Base-by-base conservation (phyloP, 92 coral and sea anemone genomes). In the Porites cylindrica region DNA sequence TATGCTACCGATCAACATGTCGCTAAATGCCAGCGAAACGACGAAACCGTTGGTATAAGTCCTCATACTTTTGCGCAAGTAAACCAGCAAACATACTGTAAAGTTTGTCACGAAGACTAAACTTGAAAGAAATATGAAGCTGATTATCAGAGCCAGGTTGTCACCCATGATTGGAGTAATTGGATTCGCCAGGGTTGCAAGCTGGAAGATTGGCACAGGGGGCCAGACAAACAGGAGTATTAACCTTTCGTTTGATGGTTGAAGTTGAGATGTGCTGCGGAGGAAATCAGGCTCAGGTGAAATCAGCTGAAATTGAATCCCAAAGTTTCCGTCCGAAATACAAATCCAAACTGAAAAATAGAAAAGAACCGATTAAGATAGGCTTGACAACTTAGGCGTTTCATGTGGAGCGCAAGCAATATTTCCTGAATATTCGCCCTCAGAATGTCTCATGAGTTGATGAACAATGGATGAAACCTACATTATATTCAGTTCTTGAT, bases 21-120 rank as follows among this genome's bases (percentile, higher is more conserved):
- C 92, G 62, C 89, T 77, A 52, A 88, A 77, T 47, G 92, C 92
- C 14, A 88, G 84, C 47, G 92, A 88, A 29, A 88, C 92, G 1
- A 88, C 92, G 61, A 88, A 82, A 12, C 89, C 89, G 75, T 88
- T 88, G 17, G 92, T 88, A 59, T 83, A 88, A 6, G 89, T 88
- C 61, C 92, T 81, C 82, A 88, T 85, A 47, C 26, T 66, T 75
- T 83, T 75, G 3, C 70, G 73, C 10, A 19, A 23, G 24, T 50
- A 83, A 58, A 88, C 92, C 11, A 88, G 51, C 7, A 77, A 32
- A 67, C 88, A 83, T 19, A 88, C 89, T 7, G 85, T 83, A n/a
- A 83, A 3, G 88, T 88, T 88, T 19, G 89, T 38, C 19, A 67
- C 74, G 63, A 83, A 43, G 51, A 88, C 66, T 18, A 88, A 21